Evolutionary conservation across 2,888 invertebrate species (phyloP), one percentile per base, ranked within the genome.

Genomic region (Mallateleia sp.): DNA sequence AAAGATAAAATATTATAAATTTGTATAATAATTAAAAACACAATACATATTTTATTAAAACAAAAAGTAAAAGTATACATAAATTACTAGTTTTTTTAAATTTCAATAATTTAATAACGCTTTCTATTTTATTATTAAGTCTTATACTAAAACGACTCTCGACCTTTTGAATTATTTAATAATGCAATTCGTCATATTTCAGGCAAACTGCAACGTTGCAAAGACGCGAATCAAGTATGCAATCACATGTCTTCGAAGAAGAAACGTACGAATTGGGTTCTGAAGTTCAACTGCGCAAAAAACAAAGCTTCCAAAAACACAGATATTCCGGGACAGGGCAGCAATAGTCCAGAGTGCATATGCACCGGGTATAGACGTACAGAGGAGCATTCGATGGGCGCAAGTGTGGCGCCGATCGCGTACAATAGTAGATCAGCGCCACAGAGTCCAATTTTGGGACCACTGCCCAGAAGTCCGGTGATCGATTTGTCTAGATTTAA

Each of bases 311-410:
- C 94, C 18, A 95, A 95, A 85, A 95, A 93, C 58, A 93, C 93
- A 3, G 95, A 95, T 69, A 95, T 95, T 89, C 95, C 95, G 1
- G 94, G 94, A 47, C 95, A 95, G 58, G 93, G 93, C 47, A 94
- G 91, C 71, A 94, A 91, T 77, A 94, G 95, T 32, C 95, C 95
- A 0, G 95, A 96, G 32, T 97, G 97, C 93, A 96, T 97, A 18
- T 97, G 97, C 93, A 97, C 97, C 0, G 96, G 97, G 3, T 97
- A 97, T 94, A 93, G 96, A n/a, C 95, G 96, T 87, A 96, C 96
- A 1, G 95, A 95, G 71, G 96, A 96, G 67, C 95, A 95, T 89
- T 95, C 95, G 45, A 93, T 95, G 88, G 95, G 95, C 28, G 95
- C 95, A 72, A 95, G 95, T 22, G 92, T 95, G 22, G 94, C 95